Base-by-base conservation (phyloP, 2,797 vertebrate species). In the Molossus molossus region DNA sequence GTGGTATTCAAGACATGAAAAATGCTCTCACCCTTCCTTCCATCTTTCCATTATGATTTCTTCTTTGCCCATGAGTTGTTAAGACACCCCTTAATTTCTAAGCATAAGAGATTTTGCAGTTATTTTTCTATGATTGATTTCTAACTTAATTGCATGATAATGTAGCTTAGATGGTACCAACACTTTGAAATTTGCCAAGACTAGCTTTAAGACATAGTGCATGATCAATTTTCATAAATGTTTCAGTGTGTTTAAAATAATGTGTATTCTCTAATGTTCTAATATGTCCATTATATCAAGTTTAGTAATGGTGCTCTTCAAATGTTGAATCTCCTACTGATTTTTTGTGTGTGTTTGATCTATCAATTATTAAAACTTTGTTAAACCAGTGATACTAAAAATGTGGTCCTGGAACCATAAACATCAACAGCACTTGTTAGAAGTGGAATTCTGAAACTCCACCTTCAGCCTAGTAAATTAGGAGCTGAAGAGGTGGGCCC, bases 191-290 rank as follows among this genome's bases (percentile, higher is more conserved):
- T 55, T 87, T 80, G 57, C 57, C 65, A 53, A 80, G n/a, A 40
- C 55, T 72, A 45, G 9, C 64, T 87, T 70, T 92, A 77, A 86
- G 50, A 85, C 53, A 29, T 67, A 60, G 27, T 33, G 48, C 23
- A 75, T 40, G 45, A 40, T 50, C 62, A 70, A 29, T 87, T 93
- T 92, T 77, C 29, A 70, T 87, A 87, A 93, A 70, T 60, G 55
- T 87, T 87, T 85, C 60, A 67, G 37, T 77, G 40, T 93, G 64
- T 79, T 70, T 87, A 79, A 87, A 92, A 76, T 85, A 85, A 70
- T 50, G 40, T 60, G 23, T 77, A 33, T 85, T 58, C 21, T 86
- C 62, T 50, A 85, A 58, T 37, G 72, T 77, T 62, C 57, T 86
- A 69, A 87, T 37, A 60, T 37, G n/a, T 40, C 64, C 23, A 70